Conservation (phyloP, 2,113 vertebrate species). For the Microtus oregoni region DNA sequence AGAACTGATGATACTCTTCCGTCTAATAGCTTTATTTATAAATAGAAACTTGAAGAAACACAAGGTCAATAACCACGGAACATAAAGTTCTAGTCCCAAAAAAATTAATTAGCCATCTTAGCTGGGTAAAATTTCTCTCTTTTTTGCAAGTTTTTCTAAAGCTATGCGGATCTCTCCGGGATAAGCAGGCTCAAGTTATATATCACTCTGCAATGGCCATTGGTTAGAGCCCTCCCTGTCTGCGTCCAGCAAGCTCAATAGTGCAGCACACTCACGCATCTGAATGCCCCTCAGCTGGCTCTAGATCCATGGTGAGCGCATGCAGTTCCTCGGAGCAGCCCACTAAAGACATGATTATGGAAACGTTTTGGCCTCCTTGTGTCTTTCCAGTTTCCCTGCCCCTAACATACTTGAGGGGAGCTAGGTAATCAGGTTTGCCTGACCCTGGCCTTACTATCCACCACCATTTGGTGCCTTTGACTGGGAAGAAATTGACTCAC, state of each 20-base stretch:
- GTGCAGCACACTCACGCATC: not conserved
- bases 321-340: constrained; percentile 6
- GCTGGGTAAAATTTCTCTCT: constrained; percentile 2
- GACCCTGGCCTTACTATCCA: not conserved
- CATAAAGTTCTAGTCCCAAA: not conserved
- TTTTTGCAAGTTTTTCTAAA: constrained; percentile 32
- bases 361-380: constrained; percentile 63
- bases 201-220: not conserved
- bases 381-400: not conserved
- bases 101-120: constrained; percentile 81
- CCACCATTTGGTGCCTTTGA: not conserved
- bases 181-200: not conserved
- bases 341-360: constrained; percentile 64
- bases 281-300: not conserved
- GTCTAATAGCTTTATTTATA: constrained; percentile 74
- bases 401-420: not conserved
- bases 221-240: not conserved
- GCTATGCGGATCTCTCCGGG: not conserved
- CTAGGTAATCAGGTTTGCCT: not conserved
- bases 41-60: constrained; percentile 61
- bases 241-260: not conserved
- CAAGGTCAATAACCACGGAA: constrained; percentile 23
- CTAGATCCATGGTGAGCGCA: not conserved
- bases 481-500: not conserved
- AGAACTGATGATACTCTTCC: constrained; percentile 39